These are phyloP conservation scores for Zootermopsis nevadensis DNA, from an alignment of 2,888 invertebrate genomes.

Conservation along the genomic window DNA sequence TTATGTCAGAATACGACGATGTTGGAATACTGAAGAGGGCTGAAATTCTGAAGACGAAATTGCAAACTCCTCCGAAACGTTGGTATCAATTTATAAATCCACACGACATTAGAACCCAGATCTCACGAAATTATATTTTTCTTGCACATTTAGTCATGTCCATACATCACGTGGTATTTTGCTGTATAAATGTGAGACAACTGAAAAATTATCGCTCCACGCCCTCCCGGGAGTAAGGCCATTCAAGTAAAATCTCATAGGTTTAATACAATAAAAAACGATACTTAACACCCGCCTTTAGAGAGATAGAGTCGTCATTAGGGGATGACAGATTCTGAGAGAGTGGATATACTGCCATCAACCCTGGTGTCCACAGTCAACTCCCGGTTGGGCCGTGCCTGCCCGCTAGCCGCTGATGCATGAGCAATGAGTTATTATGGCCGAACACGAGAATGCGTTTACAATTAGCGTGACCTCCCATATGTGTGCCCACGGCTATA, in stretches of 20 bases:
- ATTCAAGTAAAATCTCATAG: neutral
- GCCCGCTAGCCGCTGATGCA: slow-evolving; percentile 9
- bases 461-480: slow-evolving; percentile 21
- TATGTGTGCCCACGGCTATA: neutral
- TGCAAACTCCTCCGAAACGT: too few relatives aligned
- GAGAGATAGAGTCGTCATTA: neutral
- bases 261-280: neutral
- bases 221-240: neutral
- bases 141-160: neutral
- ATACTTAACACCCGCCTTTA: neutral
- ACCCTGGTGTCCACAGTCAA: slow-evolving; percentile 16
- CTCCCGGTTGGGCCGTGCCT: neutral
- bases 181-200: neutral
- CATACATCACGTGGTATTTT: neutral
- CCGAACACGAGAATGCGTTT: slow-evolving; percentile 29
- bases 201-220: neutral
- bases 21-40: too few relatives aligned
- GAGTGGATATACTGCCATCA: slow-evolving; percentile 2
- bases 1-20: too few relatives aligned
- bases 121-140: too few relatives aligned
- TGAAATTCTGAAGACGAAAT: too few relatives aligned
- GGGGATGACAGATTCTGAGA: neutral
- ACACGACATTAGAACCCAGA: too few relatives aligned
- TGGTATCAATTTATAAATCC: too few relatives aligned
- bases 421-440: slow-evolving; percentile 5